A percentile compares a stretch with the other conserved stretches of the same genome.
Conservation (phyloP, 2,113 vertebrate genomes). For the Phodopus roborovskii region DNA sequence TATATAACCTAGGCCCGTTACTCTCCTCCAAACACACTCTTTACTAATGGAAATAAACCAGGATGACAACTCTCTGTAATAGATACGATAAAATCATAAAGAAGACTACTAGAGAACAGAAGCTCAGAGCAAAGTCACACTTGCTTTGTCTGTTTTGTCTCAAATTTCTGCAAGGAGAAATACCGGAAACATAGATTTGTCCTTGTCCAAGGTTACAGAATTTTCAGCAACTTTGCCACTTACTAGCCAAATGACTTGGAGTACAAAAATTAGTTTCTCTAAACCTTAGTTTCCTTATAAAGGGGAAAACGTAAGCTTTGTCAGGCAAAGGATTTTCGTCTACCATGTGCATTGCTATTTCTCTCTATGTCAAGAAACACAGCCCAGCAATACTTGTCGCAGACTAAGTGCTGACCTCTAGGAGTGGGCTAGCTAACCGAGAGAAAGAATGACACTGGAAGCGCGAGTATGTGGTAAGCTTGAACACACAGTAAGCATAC, state of each 20-base stretch:
- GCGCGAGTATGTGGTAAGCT: background rate
- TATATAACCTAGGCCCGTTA: background rate
- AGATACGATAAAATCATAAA: background rate
- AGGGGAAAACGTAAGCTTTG: background rate
- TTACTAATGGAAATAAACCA: background rate
- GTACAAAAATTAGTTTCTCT: background rate
- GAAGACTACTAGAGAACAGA: background rate
- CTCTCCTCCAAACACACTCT: background rate
- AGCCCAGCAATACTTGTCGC: background rate
- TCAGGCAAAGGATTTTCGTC: background rate
- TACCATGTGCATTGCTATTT: background rate
- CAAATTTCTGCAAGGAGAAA: background rate
- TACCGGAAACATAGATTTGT: background rate
- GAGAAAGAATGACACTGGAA: background rate
- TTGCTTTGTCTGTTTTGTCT: background rate
- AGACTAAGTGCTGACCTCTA: background rate
- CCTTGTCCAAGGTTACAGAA: slow-evolving; percentile 45
- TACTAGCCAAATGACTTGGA: background rate
- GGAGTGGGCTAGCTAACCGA: background rate
- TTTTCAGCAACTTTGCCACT: background rate
- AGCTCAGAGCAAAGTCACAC: background rate
- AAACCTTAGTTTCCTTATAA: background rate
- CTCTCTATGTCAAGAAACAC: background rate
- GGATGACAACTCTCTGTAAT: background rate
- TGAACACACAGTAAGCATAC: background rate